Conservation (phyloP, 2,888 invertebrate genomes). For the Trachelus troglodyta region DNA sequence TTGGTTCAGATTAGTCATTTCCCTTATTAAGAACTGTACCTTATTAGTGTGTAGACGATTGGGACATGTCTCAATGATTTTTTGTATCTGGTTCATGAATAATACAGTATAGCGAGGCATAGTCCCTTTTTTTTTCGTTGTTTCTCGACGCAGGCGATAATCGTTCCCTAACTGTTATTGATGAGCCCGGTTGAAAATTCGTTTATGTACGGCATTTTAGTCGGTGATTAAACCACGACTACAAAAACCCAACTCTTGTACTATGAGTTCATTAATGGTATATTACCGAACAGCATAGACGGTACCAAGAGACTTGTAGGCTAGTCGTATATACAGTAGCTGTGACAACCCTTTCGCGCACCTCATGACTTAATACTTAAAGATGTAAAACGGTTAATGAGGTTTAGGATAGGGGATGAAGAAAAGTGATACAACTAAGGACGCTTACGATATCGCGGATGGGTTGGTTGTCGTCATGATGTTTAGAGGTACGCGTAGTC, state of each 20-base stretch:
- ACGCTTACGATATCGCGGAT: background rate
- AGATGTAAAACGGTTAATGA: background rate
- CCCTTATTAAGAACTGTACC: background rate
- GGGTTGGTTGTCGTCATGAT: background rate
- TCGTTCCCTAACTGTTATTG: background rate
- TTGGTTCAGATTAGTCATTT: background rate
- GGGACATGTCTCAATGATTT: too few species aligned
- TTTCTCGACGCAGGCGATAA: background rate
- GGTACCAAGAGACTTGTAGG: background rate
- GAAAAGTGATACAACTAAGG: background rate
- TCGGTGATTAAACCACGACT: background rate
- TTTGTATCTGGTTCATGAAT: background rate
- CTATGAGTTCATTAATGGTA: background rate
- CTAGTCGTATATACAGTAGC: background rate
- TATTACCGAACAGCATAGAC: background rate
- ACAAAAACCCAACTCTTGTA: background rate
- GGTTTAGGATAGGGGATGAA: background rate
- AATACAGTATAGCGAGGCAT: background rate
- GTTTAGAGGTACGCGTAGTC: background rate
- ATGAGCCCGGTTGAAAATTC: background rate
- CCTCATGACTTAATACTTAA: background rate
- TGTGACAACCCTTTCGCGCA: background rate
- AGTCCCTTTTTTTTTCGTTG: background rate
- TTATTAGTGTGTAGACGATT: too few species aligned
- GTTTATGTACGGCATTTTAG: background rate